Evolutionary conservation across 2,797 vertebrate species (phyloP), one percentile per base, ranked within the genome.

Genomic region (Sebastes reedi): DNA sequence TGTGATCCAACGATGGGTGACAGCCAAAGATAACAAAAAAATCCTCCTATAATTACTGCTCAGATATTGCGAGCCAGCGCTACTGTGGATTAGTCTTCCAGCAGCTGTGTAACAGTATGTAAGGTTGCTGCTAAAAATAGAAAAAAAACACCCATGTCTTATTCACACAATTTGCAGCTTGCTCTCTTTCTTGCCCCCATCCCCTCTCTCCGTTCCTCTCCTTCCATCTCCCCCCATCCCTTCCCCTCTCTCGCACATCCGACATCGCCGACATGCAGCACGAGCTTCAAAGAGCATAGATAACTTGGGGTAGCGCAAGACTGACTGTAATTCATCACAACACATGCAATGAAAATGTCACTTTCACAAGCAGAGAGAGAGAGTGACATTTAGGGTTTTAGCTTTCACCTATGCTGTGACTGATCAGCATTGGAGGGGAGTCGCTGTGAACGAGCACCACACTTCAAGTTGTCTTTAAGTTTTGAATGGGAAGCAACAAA

Each of bases 271-370:
- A 89, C 88, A 66, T 89, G 90, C 88, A 77, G 91, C 91, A 90
- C 62, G 22, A 68, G 91, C 94, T 94, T 95, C 94, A 95, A 94
- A 94, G 92, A 94, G 93, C 92, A 94, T 94, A 90, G 91, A 94
- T 94, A 93, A 94, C 87, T 89, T 78, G 55, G 82, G 79, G 75
- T 39, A 87, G 88, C 42, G 71, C 81, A 77, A 81, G 78, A 84
- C 84, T 70, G 90, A 88, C 87, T 84, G 85, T 84, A 88, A 90
- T 92, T 91, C 89, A 90, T 67, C 82, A 85, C 86, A 88, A 85
- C 91, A 79, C 83, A 81, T 75, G 82, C 87, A 82, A 82, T 32
- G 84, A 88, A 88, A 88, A 87, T 88, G 86, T 85, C 76, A 79
- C 64, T 87, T 87, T 82, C 79, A 67, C 59, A 75, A 71, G 16